A percentile compares a stretch with the other conserved stretches of the same genome.
phyloP scores from a whole-genome alignment of 2,797 vertebrate species.

The Trachurus trachurus region DNA sequence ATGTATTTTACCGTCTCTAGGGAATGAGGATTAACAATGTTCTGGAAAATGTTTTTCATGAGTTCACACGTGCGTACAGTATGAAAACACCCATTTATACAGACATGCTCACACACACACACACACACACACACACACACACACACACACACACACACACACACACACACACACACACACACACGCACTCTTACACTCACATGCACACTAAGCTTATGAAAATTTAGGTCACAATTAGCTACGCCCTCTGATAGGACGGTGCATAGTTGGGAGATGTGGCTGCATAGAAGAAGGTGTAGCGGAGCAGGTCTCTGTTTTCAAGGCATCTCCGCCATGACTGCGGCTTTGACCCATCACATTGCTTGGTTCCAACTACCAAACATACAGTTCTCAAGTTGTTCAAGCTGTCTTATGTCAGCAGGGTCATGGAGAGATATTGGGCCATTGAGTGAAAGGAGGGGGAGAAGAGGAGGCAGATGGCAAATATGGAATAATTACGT shows the following conservation, averaged over 20 bases:
- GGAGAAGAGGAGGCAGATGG: constrained; percentile 48
- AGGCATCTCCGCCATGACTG: constrained; percentile 17
- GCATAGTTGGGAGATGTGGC: neutral
- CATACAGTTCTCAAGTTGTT: constrained; percentile 25
- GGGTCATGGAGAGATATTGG: constrained; percentile 27
- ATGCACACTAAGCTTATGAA: constrained; percentile 10
- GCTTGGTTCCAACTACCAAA: constrained; percentile 22
- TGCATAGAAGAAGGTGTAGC: neutral
- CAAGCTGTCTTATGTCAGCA: constrained; percentile 35
- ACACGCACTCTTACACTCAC: neutral
- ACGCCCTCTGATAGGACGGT: constrained; percentile 18
- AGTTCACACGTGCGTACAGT: constrained; percentile 16
- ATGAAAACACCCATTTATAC: constrained; percentile 29
- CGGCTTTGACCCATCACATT: constrained; percentile 24
- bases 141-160: neutral
- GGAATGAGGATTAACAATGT: constrained; percentile 52
- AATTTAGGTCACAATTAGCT: constrained; percentile 53
- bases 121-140: too few species aligned
- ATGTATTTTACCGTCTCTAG: constrained; percentile 51
- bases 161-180: too few species aligned
- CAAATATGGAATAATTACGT: constrained; percentile 55
- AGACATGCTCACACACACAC: neutral
- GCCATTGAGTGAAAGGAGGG: constrained; percentile 20
- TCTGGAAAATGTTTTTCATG: constrained; percentile 68
- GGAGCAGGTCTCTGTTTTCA: constrained; percentile 27